phyloP scores from a whole-genome alignment of 2,797 vertebrate species.

The Sebastes vulpes region DNA sequence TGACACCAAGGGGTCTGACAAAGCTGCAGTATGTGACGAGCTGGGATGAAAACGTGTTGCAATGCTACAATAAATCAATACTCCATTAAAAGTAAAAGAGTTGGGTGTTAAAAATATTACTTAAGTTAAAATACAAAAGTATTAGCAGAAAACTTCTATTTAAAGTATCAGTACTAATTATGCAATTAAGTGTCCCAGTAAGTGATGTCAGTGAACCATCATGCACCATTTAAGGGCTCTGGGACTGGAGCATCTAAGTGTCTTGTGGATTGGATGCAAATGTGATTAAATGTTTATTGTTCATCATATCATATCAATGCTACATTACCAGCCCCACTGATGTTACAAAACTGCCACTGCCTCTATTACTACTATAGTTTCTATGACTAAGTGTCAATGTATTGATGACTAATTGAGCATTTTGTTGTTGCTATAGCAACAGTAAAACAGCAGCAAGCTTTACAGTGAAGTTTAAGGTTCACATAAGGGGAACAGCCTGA shows the following conservation, averaged over 20 bases:
- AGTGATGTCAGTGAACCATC: neutral
- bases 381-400: neutral
- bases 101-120: neutral
- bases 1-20: too few relatives aligned
- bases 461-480: conserved; percentile 60
- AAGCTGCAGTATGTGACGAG: too few relatives aligned
- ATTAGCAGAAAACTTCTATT: neutral
- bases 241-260: neutral
- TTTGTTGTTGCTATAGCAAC: conserved; percentile 7
- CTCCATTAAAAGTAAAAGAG: too few relatives aligned
- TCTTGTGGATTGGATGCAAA: neutral
- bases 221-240: neutral
- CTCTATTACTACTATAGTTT: neutral
- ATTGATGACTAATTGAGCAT: conserved; percentile 10
- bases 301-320: neutral
- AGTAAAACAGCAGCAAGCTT: conserved; percentile 14
- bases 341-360: neutral
- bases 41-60: too few relatives aligned
- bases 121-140: neutral
- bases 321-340: neutral
- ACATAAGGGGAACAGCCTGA: conserved; percentile 52
- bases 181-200: neutral
- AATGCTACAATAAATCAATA: too few relatives aligned
- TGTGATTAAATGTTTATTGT: neutral
- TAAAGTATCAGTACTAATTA: neutral